Base-by-base conservation (phyloP, 2,797 vertebrate genomes). In the Crocodylus rhombifer region DNA sequence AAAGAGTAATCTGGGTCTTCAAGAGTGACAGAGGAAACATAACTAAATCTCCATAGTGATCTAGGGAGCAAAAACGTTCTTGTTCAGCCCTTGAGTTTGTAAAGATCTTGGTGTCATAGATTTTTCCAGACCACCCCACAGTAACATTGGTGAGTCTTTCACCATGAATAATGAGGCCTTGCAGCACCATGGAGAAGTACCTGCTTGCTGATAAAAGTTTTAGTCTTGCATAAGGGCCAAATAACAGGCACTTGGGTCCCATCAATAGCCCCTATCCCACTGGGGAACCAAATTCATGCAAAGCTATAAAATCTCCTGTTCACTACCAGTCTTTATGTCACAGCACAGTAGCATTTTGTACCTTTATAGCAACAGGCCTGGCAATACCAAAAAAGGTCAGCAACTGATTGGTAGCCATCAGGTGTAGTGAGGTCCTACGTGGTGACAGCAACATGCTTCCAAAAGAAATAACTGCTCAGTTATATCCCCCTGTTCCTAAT, bases 341-440 rank as follows among this genome's bases (percentile, higher is more conserved):
- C 81, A 77, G 77, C n/a, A 69, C 18, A 60, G 62, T 21, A 63
- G 81, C 86, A 94, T 75, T 13, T 74, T 92, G 92, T 92, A 95
- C 93, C 92, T 90, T 88, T 25, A 76, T 3, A 30, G 81, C 82
- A 96, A 90, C 83, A 92, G 92, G 80, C 87, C 83, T 84, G 89
- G 91, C 95, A 88, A 83, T 82, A 94, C 56, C 85, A 94, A 94
- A 90, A 51, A 95, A 42, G 95, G 91, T 88, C 92, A 94, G 94
- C 83, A 74, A 94, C 87, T 86, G 89, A 84, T 65, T 75, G 7
- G 80, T 55, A 83, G 93, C 93, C 88, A 80, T 80, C 83, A 63
- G 94, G 92, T 94, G 91, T 71, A 91, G 75, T 90, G 74, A 61
- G 67, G 7, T 97, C 93, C 92, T 95, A 96, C 92, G 95, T 93